Percentiles rank a stretch among this genome's conserved stretches.
phyloP scores from a whole-genome alignment of 2,113 vertebrate species.

The Dicerorhinus sumatrensis region DNA sequence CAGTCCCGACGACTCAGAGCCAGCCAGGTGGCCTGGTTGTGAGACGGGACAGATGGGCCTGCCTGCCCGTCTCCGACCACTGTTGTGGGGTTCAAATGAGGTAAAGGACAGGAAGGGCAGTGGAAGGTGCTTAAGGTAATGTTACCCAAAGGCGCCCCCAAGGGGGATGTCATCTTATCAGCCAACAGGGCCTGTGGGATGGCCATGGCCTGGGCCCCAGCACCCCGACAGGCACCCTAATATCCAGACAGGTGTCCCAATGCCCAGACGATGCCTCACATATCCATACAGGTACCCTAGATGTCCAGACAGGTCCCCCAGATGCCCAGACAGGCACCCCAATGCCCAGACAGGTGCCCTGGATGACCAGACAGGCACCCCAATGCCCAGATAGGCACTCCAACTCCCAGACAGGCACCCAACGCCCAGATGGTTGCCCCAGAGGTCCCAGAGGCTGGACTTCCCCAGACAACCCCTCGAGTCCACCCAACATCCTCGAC shows the following conservation, averaged over 20 bases:
- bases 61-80: background rate
- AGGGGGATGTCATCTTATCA: background rate
- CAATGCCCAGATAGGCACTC: no score
- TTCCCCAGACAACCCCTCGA: accelerated
- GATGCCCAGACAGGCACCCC: no score
- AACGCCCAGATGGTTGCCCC: background rate
- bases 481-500: accelerated
- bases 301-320: background rate
- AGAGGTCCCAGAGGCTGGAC: background rate
- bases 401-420: no score
- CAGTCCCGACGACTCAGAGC: background rate
- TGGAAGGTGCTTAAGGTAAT: accelerated
- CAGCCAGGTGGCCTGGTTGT: accelerated
- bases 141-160: background rate
- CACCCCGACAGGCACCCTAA: background rate
- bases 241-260: background rate
- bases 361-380: background rate
- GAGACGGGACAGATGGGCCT: no score
- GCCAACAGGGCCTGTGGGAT: background rate
- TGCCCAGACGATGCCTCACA: background rate
- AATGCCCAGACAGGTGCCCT: accelerated
- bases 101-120: accelerated
- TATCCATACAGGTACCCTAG: background rate
- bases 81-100: accelerated
- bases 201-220: no score